These are phyloP conservation scores for Yoshiicerus persimilis DNA, from an alignment of 1,140 invertebrate species.

Conservation along the genomic window DNA sequence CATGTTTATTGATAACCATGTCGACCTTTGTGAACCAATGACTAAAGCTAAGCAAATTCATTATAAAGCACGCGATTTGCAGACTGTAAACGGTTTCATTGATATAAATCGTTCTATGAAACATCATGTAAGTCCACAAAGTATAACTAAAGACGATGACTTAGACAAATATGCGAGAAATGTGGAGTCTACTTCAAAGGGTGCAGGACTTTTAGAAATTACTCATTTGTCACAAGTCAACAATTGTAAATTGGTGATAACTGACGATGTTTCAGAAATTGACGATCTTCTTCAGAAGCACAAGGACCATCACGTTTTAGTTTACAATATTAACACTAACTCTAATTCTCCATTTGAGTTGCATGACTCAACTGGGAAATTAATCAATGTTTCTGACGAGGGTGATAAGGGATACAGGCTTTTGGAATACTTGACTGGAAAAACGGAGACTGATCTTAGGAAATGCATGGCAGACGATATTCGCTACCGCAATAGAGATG, in stretches of 20 bases:
- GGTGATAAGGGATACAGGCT: not conserved
- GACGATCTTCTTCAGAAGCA: not conserved
- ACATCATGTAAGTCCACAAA: not conserved
- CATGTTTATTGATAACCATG: not conserved
- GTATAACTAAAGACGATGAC: not conserved
- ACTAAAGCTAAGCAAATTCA: not conserved
- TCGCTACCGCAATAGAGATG: not conserved
- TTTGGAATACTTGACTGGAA: not conserved
- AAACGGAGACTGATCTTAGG: not conserved
- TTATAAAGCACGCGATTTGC: not conserved
- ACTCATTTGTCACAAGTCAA: not conserved
- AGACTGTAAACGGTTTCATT: not conserved
- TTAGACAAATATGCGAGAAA: not conserved
- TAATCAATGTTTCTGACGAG: not conserved
- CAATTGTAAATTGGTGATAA: not conserved
- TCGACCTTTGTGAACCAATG: not conserved
- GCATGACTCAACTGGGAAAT: not conserved
- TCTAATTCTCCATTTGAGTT: not conserved
- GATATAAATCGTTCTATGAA: not conserved
- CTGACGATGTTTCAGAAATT: not conserved
- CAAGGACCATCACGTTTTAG: not conserved
- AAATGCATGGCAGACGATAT: not conserved
- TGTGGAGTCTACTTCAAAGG: not conserved
- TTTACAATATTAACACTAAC: not conserved
- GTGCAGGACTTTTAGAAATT: not conserved